Evolutionary conservation across 2,113 vertebrate species (phyloP), one percentile per base, ranked within the genome.

Genomic region (Chionis minor): DNA sequence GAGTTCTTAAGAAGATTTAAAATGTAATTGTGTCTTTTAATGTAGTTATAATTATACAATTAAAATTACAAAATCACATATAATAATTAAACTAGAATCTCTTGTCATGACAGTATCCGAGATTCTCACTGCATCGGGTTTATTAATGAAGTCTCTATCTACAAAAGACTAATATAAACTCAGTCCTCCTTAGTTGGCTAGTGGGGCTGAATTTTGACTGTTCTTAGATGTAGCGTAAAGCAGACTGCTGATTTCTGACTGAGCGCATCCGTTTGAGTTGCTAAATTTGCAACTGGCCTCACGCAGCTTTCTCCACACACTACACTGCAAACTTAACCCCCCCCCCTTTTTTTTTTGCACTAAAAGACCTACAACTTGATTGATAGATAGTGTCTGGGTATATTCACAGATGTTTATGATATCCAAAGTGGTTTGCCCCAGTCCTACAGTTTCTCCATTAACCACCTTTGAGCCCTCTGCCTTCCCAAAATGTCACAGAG

Each of bases 1-100:
- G 86, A 95, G 71, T 94, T 95, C 96, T 97, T 97, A 94, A 88
- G 86, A 91, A 97, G 96, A 96, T 95, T 98, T 97, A 97, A 97
- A 97, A 94, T 93, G 91, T 96, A 97, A 98, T 87, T 75, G 55
- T 81, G 72, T 93, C 73, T 94, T 97, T 97, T 95, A 98, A 96
- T 94, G 78, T 92, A 93, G 47, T 69, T 88, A 97, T 97, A 97
- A 96, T 75, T 96, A 67, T 71, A 91, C 70, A 97, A 96, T 97
- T 98, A 96, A 97, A 97, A 96, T 95, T 95, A 86, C 56, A 96
- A 95, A 97, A 61, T 90, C 79, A 80, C 65, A 74, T 55, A 74
- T 33, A 90, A 77, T 93, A 97, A 98, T 96, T 97, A 96, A 94
- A 95, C 45, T 54, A 75, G 30, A 90, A 81, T 73, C 49, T 81